These are phyloP conservation scores for Megalurothrips usitatus DNA, from an alignment of 2,888 invertebrate genomes.

Conservation along the genomic window DNA sequence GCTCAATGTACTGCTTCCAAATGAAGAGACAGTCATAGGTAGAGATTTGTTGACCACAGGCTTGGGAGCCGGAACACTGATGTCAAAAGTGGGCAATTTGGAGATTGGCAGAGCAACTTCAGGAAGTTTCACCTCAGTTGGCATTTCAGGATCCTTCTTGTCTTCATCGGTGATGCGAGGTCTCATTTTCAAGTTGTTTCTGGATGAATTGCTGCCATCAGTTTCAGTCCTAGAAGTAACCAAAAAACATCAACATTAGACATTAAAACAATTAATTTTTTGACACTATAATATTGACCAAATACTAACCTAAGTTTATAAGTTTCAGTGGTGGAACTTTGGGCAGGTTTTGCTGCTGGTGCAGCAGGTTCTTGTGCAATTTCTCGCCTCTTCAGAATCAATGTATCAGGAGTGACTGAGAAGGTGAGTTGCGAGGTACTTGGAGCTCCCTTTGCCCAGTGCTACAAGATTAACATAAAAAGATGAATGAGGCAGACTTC, in stretches of 20 bases:
- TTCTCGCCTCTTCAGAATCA: neutral
- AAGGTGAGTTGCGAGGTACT: neutral
- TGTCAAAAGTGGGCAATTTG: constrained; percentile 55
- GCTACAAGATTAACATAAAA: neutral
- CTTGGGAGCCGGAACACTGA: constrained; percentile 31
- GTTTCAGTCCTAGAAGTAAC: constrained; percentile 30
- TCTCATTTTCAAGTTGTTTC: constrained; percentile 45
- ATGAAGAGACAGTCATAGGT: neutral
- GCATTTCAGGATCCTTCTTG: constrained; percentile 46
- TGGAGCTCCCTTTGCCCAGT: constrained; percentile 15
- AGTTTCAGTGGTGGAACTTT: neutral
- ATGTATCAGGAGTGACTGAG: neutral
- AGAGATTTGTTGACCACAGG: constrained; percentile 21
- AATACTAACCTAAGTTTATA: constrained; percentile 7
- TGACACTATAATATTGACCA: neutral
- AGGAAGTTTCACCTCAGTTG: constrained; percentile 43
- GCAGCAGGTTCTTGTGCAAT: neutral
- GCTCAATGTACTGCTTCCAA: neutral
- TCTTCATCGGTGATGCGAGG: constrained; percentile 40
- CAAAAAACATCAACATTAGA: neutral
- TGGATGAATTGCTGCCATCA: neutral
- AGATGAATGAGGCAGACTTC: no score
- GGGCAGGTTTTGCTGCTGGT: neutral
- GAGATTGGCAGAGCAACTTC: constrained; percentile 53
- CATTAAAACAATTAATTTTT: neutral